phyloP scores from a whole-genome alignment of 2,888 invertebrate genomes.

The Rotaria magnacalcarata region DNA sequence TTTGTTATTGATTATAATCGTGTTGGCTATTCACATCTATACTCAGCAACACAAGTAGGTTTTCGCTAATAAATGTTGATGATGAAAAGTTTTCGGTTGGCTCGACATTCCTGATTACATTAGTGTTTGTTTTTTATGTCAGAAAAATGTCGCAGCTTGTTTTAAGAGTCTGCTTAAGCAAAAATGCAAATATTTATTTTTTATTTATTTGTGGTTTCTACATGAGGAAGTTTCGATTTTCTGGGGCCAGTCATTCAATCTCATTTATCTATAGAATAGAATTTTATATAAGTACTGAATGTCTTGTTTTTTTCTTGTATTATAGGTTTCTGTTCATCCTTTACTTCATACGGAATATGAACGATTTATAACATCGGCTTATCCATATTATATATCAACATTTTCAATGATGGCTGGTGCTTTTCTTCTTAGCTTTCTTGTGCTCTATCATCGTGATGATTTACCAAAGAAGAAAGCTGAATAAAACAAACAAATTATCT shows the following conservation, averaged over 20 bases:
- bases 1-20: conserved; percentile 96
- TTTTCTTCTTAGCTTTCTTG: conserved; percentile 44
- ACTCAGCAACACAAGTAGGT: conserved; percentile 80
- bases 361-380: conserved; percentile 92
- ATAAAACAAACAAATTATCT: not conserved
- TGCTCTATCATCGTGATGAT: conserved; percentile 46
- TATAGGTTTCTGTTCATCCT: conserved; percentile 62
- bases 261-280: no score
- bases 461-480: not conserved
- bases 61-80: no score
- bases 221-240: no score
- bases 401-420: conserved; percentile 46
- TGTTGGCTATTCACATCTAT: conserved; percentile 85
- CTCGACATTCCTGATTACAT: no score
- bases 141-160: no score
- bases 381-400: conserved; percentile 75
- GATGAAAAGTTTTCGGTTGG: no score
- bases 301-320: not conserved
- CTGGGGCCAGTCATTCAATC: no score
- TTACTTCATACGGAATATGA: conserved; percentile 96
- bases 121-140: no score
- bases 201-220: no score
- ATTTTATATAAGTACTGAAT: not conserved
- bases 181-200: no score
- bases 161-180: no score